These are phyloP conservation scores for Meloidogyne floridensis DNA, from an alignment of 1,140 invertebrate genomes.

Conservation along the genomic window DNA sequence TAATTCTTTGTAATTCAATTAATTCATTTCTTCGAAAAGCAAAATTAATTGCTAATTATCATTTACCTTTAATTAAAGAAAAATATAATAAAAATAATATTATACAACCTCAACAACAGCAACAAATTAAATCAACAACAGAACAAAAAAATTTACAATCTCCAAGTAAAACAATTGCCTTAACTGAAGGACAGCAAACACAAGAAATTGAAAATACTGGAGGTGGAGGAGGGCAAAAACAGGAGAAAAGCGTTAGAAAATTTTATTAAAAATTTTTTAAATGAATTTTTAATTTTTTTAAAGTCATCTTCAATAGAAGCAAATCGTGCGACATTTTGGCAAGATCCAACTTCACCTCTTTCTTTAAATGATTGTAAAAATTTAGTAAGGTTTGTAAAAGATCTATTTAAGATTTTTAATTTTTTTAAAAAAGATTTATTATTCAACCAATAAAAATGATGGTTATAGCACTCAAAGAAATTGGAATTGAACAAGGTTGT, in stretches of 20 bases:
- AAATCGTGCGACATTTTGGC: conserved; percentile 23
- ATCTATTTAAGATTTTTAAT: not conserved
- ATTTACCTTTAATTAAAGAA: conserved; percentile 44
- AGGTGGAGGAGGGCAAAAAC: not conserved
- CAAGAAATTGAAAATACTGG: not conserved
- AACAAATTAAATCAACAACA: conserved; percentile 30
- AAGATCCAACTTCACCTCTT: conserved; percentile 32
- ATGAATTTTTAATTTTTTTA: not conserved
- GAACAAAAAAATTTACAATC: not conserved
- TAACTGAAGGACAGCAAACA: not conserved
- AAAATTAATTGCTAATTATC: conserved; percentile 33
- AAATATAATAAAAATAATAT: conserved; percentile 30
- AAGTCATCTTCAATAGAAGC: not conserved
- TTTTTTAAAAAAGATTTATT: conserved; percentile 23
- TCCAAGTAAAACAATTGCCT: not conserved
- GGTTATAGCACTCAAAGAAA: conserved; percentile 40
- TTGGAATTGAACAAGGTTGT: conserved; percentile 28
- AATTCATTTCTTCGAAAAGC: conserved; percentile 51
- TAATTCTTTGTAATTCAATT: conserved; percentile 37
- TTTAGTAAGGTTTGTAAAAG: conserved; percentile 32
- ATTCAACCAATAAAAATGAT: conserved; percentile 49
- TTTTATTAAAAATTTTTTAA: not conserved
- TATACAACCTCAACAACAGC: conserved; percentile 22
- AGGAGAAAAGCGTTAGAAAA: not conserved
- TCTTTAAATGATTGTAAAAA: conserved; percentile 42